Conservation (phyloP, 2,113 vertebrate species). For the Myotis brandtii region DNA sequence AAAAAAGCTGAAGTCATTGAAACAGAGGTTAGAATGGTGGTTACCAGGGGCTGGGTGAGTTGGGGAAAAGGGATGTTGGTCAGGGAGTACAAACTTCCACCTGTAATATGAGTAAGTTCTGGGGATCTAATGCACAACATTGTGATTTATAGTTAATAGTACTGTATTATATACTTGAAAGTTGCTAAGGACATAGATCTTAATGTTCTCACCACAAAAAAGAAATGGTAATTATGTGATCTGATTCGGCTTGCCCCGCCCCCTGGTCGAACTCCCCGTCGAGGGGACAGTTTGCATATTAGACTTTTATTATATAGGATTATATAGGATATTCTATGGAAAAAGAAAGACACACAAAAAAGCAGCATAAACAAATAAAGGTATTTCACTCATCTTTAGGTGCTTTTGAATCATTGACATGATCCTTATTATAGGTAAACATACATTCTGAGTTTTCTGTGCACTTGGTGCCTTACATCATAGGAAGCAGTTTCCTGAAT, state of each 20-base stretch:
- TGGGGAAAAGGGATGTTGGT: background rate
- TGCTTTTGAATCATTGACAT: background rate
- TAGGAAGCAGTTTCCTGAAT: background rate
- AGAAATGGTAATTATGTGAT: background rate
- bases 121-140: background rate
- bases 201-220: background rate
- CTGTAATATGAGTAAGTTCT: background rate
- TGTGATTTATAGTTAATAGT: background rate
- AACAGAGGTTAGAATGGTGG: background rate
- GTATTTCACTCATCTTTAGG: background rate
- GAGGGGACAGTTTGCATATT: no score
- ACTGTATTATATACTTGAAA: background rate
- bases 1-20: background rate
- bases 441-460: background rate
- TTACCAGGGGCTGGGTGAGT: background rate
- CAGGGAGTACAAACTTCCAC: background rate
- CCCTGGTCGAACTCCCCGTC: no score
- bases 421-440: background rate
- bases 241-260: background rate
- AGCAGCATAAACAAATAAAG: conserved; percentile 1
- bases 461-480: background rate
- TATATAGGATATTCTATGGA: background rate
- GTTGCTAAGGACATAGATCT: background rate
- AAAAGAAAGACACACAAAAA: background rate
- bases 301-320: no score